Conservation (phyloP, 2,888 invertebrate genomes). For the Pinctada fucata region DNA sequence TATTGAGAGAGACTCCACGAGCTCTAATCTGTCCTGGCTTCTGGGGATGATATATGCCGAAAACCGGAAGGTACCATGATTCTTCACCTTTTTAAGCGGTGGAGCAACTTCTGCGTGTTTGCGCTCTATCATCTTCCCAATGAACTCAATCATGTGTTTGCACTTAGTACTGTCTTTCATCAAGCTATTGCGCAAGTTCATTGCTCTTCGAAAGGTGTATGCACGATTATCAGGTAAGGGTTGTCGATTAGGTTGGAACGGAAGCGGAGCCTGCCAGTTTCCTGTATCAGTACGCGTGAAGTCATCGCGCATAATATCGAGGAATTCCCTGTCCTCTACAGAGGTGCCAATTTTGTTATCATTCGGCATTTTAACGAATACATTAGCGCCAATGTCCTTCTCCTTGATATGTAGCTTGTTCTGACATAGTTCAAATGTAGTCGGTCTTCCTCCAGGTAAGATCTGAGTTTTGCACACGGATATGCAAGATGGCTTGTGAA, state of each 20-base stretch:
- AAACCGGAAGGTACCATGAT: slow-evolving; percentile 36
- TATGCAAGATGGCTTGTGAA: slow-evolving; percentile 9
- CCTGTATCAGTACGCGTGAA: slow-evolving; percentile 8
- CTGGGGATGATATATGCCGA: background rate
- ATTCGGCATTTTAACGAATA: slow-evolving; percentile 20
- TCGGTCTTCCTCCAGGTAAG: slow-evolving; percentile 25
- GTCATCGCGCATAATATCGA: slow-evolving; percentile 24
- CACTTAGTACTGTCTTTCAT: slow-evolving; percentile 25
- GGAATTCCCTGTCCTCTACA: slow-evolving; percentile 28
- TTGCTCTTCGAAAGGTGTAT: slow-evolving; percentile 25
- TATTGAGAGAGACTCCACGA: slow-evolving; percentile 34
- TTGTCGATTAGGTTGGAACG: slow-evolving; percentile 19
- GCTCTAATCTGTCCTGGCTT: slow-evolving; percentile 31
- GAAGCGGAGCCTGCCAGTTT: slow-evolving; percentile 32
- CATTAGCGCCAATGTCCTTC: background rate
- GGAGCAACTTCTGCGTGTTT: slow-evolving; percentile 40
- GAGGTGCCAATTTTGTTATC: slow-evolving; percentile 26
- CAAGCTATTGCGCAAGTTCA: slow-evolving; percentile 24
- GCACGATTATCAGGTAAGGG: slow-evolving; percentile 28
- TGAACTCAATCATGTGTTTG: slow-evolving; percentile 32
- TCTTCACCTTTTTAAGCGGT: slow-evolving; percentile 27
- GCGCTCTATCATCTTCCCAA: slow-evolving; percentile 29
- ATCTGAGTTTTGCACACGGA: slow-evolving; percentile 30
- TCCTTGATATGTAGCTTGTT: background rate
- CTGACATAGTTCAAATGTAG: slow-evolving; percentile 23